Evolutionary conservation across 1,140 invertebrate genomes (phyloP).

Genomic region (Tetramorium simillimum): DNA sequence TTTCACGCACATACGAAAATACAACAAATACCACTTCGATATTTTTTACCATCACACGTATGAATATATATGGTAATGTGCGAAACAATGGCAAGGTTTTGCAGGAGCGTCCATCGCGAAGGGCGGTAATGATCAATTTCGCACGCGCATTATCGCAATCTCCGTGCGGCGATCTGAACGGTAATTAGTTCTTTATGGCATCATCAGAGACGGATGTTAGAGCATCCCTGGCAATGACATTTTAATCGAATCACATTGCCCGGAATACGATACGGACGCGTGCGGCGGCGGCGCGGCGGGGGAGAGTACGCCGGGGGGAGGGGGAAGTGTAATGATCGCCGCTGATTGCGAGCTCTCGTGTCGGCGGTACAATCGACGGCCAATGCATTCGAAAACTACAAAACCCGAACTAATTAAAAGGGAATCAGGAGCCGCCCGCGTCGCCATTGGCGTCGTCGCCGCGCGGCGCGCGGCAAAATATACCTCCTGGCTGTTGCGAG

Average conservation of each 20-base stretch:
- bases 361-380: conserved; percentile 65
- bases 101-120: not conserved
- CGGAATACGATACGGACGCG: conserved; percentile 45
- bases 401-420: conserved; percentile 82
- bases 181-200: conserved; percentile 54
- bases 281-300: not conserved
- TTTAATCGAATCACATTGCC: conserved; percentile 64
- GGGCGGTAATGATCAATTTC: conserved; percentile 5
- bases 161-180: not conserved
- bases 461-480: conserved; percentile 61
- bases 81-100: too few species aligned
- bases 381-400: conserved; percentile 74
- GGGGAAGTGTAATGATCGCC: conserved; percentile 57
- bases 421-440: conserved; percentile 71
- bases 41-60: too few species aligned
- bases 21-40: too few species aligned
- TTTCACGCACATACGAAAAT: too few species aligned
- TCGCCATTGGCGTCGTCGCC: conserved; percentile 11
- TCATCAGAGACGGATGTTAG: conserved; percentile 29
- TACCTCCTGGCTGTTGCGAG: conserved; percentile 40
- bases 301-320: too few species aligned
- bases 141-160: not conserved
- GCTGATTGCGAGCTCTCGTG: conserved; percentile 46
- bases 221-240: conserved; percentile 58
- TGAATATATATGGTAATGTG: too few species aligned